A percentile compares a stretch with the other conserved stretches of the same genome.
phyloP scores from a whole-genome alignment of 2,113 vertebrate species.

The Hymenochirus boettgeri region DNA sequence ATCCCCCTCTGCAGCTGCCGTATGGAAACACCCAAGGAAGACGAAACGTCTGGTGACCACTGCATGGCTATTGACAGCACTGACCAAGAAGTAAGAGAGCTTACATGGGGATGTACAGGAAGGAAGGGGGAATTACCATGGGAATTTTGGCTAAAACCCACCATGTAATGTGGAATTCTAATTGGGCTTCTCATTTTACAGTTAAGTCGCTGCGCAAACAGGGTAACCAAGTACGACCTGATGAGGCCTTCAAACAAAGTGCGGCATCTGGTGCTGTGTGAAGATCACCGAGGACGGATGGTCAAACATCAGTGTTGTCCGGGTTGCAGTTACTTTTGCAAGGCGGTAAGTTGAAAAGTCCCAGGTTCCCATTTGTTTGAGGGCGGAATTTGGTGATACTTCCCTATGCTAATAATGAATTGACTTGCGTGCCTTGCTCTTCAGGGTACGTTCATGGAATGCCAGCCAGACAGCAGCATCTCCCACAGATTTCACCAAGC shows the following conservation, averaged over 20 bases:
- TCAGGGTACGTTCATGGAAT: conserved; percentile 95
- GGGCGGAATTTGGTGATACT: too few relatives aligned
- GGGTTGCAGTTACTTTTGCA: conserved; percentile 92
- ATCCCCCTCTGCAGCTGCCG: conserved; percentile 94
- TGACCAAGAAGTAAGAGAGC: conserved; percentile 74
- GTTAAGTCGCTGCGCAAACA: conserved; percentile 82
- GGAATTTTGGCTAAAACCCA: background rate
- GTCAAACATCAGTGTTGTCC: conserved; percentile 97
- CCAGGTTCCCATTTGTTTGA: too few relatives aligned
- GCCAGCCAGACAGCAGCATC: conserved; percentile 87
- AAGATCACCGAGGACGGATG: conserved; percentile 93
- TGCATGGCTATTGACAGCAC: conserved; percentile 92
- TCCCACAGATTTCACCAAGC: conserved; percentile 90
- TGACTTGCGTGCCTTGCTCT: too few relatives aligned
- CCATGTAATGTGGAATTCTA: background rate
- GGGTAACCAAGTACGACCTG: conserved; percentile 87
- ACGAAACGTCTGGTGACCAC: conserved; percentile 79
- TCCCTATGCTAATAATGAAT: too few relatives aligned
- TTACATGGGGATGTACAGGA: background rate
- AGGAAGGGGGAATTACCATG: background rate
- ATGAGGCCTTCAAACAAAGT: conserved; percentile 93
- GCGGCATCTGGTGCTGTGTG: conserved; percentile 86
- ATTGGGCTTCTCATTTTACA: conserved; percentile 46
- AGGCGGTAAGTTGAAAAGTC: conserved; percentile 84
- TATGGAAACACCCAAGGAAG: conserved; percentile 86